phyloP scores from a whole-genome alignment of 1,140 invertebrate species.

The Drosophila orena region DNA sequence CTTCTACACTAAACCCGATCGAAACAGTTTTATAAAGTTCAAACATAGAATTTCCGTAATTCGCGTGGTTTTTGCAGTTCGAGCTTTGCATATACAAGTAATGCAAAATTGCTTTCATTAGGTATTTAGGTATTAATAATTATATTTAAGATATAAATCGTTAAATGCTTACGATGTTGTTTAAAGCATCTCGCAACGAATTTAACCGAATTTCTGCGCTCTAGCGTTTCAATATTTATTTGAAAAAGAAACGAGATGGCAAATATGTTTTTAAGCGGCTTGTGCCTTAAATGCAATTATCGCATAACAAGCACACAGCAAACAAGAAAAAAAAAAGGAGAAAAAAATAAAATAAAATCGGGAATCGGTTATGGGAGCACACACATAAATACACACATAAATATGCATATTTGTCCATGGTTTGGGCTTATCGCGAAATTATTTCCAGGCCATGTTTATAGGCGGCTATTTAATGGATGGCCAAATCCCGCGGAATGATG shows the following conservation, averaged over 20 bases:
- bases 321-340: conserved; percentile 8
- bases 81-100: no score
- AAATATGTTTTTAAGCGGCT: conserved; percentile 33
- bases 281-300: conserved; percentile 52
- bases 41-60: neutral
- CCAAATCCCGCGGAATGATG: conserved; percentile 32
- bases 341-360: conserved; percentile 1
- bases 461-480: conserved; percentile 34
- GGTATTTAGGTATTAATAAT: no score
- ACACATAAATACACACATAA: conserved; percentile 18
- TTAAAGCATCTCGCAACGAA: neutral
- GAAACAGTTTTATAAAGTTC: neutral
- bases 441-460: conserved; percentile 35
- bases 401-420: conserved; percentile 31
- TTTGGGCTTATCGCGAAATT: conserved; percentile 36
- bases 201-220: no score
- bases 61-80: neutral
- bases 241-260: conserved; percentile 1
- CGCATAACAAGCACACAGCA: conserved; percentile 25
- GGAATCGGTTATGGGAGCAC: conserved; percentile 6
- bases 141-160: no score
- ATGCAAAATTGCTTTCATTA: no score
- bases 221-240: conserved; percentile 5
- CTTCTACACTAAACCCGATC: neutral
- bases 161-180: no score